Evolutionary conservation across 2,888 invertebrate species (phyloP).

Genomic region (Erynnis tages): DNA sequence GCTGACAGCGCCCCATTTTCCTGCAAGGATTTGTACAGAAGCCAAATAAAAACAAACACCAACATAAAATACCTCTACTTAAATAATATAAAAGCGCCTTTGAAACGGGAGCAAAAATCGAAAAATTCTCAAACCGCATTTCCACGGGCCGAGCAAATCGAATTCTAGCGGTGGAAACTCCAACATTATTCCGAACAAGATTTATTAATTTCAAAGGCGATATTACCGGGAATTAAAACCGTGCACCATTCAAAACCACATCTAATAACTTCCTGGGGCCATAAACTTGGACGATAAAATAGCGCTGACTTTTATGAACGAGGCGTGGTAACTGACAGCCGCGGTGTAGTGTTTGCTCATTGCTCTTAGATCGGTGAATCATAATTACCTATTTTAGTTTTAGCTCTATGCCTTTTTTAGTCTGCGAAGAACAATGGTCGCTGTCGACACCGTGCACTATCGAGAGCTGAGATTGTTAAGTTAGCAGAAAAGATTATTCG

Average conservation of each 20-base stretch:
- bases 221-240: constrained; percentile 24
- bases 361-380: constrained; percentile 2
- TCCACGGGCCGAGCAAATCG: constrained; percentile 12
- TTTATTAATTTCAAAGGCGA: constrained; percentile 27
- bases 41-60: constrained; percentile 3
- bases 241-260: constrained; percentile 25
- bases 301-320: constrained; percentile 24
- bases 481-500: too few species aligned
- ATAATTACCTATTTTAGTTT: too few species aligned
- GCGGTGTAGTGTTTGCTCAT: constrained; percentile 5
- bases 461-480: too few species aligned
- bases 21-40: not conserved
- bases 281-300: constrained; percentile 23
- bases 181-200: constrained; percentile 9
- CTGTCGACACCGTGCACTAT: too few species aligned
- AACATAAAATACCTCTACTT: constrained; percentile 8
- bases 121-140: constrained; percentile 13
- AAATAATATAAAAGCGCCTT: constrained; percentile 14
- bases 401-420: too few species aligned
- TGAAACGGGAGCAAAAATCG: constrained; percentile 10
- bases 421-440: not conserved
- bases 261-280: constrained; percentile 21
- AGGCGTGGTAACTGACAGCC: constrained; percentile 8
- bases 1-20: too few species aligned
- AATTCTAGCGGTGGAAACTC: constrained; percentile 8